Conservation (phyloP, 2,113 vertebrate species). For the Callocephalon fimbriatum region DNA sequence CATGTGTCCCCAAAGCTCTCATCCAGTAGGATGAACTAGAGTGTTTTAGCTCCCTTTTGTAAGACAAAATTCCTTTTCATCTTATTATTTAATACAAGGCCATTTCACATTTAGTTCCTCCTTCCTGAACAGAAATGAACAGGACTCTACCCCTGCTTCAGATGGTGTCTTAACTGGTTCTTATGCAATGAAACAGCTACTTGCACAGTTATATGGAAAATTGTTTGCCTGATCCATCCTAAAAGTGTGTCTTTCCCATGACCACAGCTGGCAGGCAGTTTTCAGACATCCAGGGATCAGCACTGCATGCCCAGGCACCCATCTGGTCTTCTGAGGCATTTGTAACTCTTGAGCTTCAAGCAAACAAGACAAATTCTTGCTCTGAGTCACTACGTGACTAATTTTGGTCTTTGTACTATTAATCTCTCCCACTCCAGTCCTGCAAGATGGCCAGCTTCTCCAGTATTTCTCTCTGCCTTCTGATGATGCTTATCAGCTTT, state of each 20-base stretch:
- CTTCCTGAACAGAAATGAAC: neutral
- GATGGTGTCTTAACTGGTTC: neutral
- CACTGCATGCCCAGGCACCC: fast-evolving
- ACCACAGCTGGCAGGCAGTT: fast-evolving
- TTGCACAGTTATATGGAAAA: neutral
- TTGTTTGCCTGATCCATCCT: neutral
- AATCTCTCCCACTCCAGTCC: neutral
- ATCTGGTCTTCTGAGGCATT: neutral
- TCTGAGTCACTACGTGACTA: fast-evolving
- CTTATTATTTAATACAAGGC: neutral
- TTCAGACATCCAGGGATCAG: neutral
- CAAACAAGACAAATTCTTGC: neutral
- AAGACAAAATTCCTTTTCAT: neutral
- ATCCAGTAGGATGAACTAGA: neutral
- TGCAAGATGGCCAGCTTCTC: neutral
- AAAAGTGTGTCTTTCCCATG: neutral
- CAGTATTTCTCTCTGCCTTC: neutral
- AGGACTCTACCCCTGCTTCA: neutral
- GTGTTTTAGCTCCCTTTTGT: neutral
- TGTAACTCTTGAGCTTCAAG: neutral
- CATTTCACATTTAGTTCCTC: neutral
- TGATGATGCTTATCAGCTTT: constrained; percentile 17
- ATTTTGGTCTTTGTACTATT: neutral
- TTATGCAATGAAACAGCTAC: neutral
- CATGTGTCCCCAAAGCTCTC: neutral